phyloP scores from a whole-genome alignment of 2,888 invertebrate species.

The Drosophila anceps region DNA sequence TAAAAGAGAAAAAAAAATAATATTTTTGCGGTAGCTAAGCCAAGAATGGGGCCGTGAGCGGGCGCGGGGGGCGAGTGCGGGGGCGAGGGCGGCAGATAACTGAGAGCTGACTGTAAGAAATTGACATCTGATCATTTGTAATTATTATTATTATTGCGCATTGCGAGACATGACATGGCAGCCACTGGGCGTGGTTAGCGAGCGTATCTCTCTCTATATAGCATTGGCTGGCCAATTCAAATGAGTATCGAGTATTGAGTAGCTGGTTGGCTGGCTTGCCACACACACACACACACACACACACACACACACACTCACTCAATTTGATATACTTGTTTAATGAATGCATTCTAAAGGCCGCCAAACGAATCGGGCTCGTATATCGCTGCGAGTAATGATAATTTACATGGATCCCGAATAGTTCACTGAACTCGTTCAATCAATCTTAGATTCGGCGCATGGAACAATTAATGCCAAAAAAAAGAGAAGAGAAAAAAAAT shows the following conservation, averaged over 20 bases:
- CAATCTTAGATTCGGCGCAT: conserved; percentile 80
- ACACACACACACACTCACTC: not conserved
- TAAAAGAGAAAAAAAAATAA: conserved; percentile 52
- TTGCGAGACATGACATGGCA: conserved; percentile 67
- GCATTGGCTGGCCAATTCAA: conserved; percentile 63
- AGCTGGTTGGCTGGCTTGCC: conserved; percentile 33
- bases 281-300: conserved; percentile 6
- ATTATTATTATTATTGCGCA: conserved; percentile 81
- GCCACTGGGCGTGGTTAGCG: conserved; percentile 63
- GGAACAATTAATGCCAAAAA: conserved; percentile 80
- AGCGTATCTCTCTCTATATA: conserved; percentile 15
- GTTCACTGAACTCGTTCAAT: conserved; percentile 76
- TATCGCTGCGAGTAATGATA: conserved; percentile 45
- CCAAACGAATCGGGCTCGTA: conserved; percentile 1
- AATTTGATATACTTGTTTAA: conserved; percentile 37
- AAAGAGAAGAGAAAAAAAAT: conserved; percentile 43
- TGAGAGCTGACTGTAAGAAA: conserved; percentile 67
- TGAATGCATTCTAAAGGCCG: conserved; percentile 35
- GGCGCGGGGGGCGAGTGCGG: not conserved
- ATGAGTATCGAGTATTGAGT: conserved; percentile 47
- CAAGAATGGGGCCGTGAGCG: not conserved
- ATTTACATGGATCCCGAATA: conserved; percentile 59
- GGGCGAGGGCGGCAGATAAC: conserved; percentile 42
- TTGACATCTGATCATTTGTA: conserved; percentile 83
- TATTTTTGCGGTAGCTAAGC: conserved; percentile 9